Base-by-base conservation (phyloP, 2,888 invertebrate genomes). In the Sthenelais limicola region DNA sequence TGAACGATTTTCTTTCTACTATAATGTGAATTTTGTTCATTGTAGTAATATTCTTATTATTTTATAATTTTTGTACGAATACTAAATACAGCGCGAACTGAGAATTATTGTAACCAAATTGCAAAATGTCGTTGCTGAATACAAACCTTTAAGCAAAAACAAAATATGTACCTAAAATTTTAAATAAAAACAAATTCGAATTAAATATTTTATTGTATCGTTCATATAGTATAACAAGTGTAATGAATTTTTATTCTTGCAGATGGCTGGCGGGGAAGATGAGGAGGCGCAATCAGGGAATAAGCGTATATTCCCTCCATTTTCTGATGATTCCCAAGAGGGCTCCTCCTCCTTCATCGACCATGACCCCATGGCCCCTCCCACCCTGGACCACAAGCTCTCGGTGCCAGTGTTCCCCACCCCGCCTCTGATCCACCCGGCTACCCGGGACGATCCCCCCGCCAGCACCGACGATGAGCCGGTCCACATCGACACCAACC, bases 211-310 rank as follows among this genome's bases (percentile, higher is more conserved):
- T n/a, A n/a, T n/a, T n/a, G n/a, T n/a, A n/a, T n/a, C n/a, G n/a
- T n/a, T n/a, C n/a, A n/a, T n/a, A n/a, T n/a, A n/a, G n/a, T n/a
- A n/a, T n/a, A n/a, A n/a, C n/a, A n/a, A n/a, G n/a, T n/a, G n/a
- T n/a, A n/a, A n/a, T n/a, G n/a, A n/a, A n/a, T n/a, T n/a, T 49
- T n/a, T 5, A 28, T 24, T 15, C 24, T 4, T 52, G 1, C 62
- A 62, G 62, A 62, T 62, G 62, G 62, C 62, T 7, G 62, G 62
- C 21, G 62, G 62, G 62, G 58, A 58, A 38, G 62, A 62, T 24
- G 62, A 62, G 35, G 62, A 62, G 51, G 9, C 21, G n/a, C 7
- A 43, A 4, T 21, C 62, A 38, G 62, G 24, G 4, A 35, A 62
- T 18, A 62, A 38, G 24, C 62, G 38, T 7, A 28, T 62, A 5